Evolutionary conservation across 1,140 invertebrate genomes (phyloP), one percentile per base, ranked within the genome.

Genomic region (Battus philenor): DNA sequence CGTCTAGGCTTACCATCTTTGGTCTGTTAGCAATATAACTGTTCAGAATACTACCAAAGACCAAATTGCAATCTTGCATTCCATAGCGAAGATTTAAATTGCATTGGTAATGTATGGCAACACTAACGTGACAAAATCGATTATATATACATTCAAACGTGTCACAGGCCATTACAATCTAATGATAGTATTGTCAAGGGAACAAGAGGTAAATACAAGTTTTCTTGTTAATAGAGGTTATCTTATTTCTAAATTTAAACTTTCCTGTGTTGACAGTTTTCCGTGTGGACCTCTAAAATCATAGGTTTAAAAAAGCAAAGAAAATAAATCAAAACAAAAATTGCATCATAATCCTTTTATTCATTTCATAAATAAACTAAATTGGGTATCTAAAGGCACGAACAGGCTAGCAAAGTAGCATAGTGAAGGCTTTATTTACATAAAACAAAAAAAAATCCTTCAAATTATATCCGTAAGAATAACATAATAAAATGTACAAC

Each of bases 361-460:
- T 73, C 51, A 62, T 67, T 67, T 77, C 62, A 80, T 83, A 83
- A 83, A 80, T 83, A 80, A 79, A 68, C 68, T 76, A 71, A 76
- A 73, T 63, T 60, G 58, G 60, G 63, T 72, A 70, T 76, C 68
- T 77, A 74, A 74, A 75, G 64, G 67, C 63, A 64, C 65, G 63
- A 73, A 50, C 67, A 24, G 59, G 56, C 60, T 78, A 79, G 63
- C 63, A 59, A 78, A 73, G 38, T 75, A 69, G 76, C 50, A 67
- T 68, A 77, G 66, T 57, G 62, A 53, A 44, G 57, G 43, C 2
- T 41, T 64, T 83, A 83, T 83, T 73, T 83, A 83, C 79, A 83
- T 73, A 78, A 71, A 72, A 66, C 58, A 67, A 61, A 60, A 60
- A 65, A 68, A 54, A 20, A 55, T 18, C 44, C 54, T 52, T 57